phyloP scores from a whole-genome alignment of 2,888 invertebrate species.

The Brenthis hecate region DNA sequence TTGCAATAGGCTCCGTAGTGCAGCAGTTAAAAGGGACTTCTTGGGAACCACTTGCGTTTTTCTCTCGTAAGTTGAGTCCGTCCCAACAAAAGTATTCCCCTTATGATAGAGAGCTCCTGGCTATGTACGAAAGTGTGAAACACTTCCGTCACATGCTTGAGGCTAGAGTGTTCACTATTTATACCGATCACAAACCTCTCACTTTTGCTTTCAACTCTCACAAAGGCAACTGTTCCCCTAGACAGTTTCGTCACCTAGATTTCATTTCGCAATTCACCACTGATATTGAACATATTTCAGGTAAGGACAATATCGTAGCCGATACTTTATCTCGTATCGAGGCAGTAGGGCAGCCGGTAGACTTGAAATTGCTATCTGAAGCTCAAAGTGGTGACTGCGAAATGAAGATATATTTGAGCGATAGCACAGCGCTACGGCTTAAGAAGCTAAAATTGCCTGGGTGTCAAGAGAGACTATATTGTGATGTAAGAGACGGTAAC shows the following conservation, averaged over 20 bases:
- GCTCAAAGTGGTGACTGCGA: too few relatives aligned
- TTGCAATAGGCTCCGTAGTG: too few relatives aligned
- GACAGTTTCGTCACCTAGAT: constrained; percentile 51
- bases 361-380: too few relatives aligned
- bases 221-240: constrained; percentile 38
- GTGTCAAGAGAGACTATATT: too few relatives aligned
- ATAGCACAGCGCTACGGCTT: too few relatives aligned
- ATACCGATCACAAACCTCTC: constrained; percentile 53
- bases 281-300: constrained; percentile 49
- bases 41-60: constrained; percentile 26
- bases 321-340: constrained; percentile 49
- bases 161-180: constrained; percentile 33
- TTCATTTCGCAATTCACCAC: constrained; percentile 52
- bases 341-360: constrained; percentile 4
- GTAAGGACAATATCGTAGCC: constrained; percentile 47
- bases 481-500: too few relatives aligned
- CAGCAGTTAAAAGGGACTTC: too few relatives aligned
- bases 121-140: too few relatives aligned
- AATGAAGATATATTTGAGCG: too few relatives aligned
- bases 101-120: constrained; percentile 57
- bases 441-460: too few relatives aligned
- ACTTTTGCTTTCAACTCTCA: constrained; percentile 46
- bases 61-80: constrained; percentile 49
- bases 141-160: too few relatives aligned
- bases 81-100: constrained; percentile 51